phyloP scores from a whole-genome alignment of 2,797 vertebrate genomes.

The Mycteria americana region DNA sequence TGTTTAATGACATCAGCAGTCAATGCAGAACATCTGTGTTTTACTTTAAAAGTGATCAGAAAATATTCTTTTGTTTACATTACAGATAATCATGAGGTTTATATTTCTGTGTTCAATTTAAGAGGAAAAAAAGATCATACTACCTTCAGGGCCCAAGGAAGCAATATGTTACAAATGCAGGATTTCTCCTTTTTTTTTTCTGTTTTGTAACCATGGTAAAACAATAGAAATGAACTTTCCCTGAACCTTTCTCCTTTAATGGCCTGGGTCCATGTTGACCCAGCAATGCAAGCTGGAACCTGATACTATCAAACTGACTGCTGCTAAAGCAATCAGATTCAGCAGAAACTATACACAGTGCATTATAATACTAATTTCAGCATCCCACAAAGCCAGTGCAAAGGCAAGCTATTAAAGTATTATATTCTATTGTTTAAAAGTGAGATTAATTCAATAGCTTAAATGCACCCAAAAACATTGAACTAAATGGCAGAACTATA shows the following conservation, averaged over 20 bases:
- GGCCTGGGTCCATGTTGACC: conserved; percentile 92
- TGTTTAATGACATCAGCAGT: conserved; percentile 68
- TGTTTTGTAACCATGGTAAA: conserved; percentile 92
- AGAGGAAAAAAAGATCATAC: conserved; percentile 74
- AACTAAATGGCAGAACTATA: conserved; percentile 62
- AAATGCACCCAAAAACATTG: conserved; percentile 66
- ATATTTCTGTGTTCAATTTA: conserved; percentile 87
- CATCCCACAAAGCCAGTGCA: conserved; percentile 84
- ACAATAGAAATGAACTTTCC: conserved; percentile 98
- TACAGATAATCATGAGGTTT: conserved; percentile 78
- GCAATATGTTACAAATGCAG: conserved; percentile 86
- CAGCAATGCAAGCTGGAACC: conserved; percentile 90
- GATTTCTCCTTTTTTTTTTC: conserved; percentile 76
- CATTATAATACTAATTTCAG: conserved; percentile 88
- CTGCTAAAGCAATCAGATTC: conserved; percentile 98
- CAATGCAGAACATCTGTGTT: conserved; percentile 71
- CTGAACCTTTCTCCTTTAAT: conserved; percentile 98
- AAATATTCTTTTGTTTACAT: conserved; percentile 75
- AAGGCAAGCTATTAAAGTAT: conserved; percentile 86
- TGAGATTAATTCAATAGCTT: conserved; percentile 78
- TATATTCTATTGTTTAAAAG: conserved; percentile 85
- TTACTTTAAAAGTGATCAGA: conserved; percentile 71
- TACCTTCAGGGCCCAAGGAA: conserved; percentile 78
- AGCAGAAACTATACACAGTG: conserved; percentile 87
- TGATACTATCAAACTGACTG: conserved; percentile 92